A percentile compares a stretch with the other conserved stretches of the same genome.
Evolutionary conservation across 1,140 invertebrate species (phyloP).

Genomic region (Littorina saxatilis): DNA sequence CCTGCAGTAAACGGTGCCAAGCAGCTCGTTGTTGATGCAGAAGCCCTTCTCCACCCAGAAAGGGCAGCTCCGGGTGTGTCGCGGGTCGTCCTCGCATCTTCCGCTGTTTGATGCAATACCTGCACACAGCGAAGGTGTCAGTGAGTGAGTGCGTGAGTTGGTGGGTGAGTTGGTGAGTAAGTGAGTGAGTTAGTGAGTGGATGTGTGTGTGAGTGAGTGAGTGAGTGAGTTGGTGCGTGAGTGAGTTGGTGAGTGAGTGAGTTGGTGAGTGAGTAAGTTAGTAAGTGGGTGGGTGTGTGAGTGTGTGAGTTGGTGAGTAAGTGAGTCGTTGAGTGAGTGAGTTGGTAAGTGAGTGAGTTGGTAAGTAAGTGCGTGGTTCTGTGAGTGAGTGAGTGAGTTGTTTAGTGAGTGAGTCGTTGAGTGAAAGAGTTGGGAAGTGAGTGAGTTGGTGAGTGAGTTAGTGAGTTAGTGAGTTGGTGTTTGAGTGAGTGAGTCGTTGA

Average conservation of each 20-base stretch:
- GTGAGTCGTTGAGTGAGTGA: neutral
- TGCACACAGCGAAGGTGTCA: neutral
- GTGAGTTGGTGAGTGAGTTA: neutral
- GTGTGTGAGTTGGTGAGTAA: neutral
- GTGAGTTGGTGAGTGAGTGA: no score
- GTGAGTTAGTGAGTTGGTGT: neutral
- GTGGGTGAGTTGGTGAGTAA: neutral
- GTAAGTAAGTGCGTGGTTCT: neutral
- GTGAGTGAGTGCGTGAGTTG: neutral
- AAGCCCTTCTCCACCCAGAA: slow-evolving; percentile 36
- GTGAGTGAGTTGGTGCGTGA: neutral
- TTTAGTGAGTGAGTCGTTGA: neutral
- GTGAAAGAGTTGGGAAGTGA: neutral
- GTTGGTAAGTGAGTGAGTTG: neutral
- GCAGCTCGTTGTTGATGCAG: slow-evolving; percentile 35
- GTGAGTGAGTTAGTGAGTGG: neutral
- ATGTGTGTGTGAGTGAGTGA: neutral
- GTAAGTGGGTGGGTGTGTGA: no score
- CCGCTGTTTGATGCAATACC: neutral
- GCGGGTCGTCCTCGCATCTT: slow-evolving; percentile 28
- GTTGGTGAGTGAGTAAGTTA: no score
- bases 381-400: no score
- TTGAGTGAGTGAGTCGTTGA: neutral
- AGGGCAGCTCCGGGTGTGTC: slow-evolving; percentile 35
- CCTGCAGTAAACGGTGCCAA: slow-evolving; percentile 38